Percentiles rank a stretch among this genome's conserved stretches.
Evolutionary conservation across 64 coral and sea anemone species (phyloP).

Genomic region (Cladopsammia gracilis): DNA sequence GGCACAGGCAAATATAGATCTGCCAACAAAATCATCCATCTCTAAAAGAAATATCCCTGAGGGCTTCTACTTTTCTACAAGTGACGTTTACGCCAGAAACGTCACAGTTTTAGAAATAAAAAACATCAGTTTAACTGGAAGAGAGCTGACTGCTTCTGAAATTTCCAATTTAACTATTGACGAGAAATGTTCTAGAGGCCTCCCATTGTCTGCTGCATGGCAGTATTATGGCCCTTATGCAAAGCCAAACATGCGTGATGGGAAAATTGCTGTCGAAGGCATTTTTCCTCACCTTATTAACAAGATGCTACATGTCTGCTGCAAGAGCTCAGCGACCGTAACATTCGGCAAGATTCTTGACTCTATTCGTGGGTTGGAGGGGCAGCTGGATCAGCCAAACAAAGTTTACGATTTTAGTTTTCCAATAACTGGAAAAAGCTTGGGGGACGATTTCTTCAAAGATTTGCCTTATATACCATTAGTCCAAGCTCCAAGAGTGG

Average conservation of each 20-base stretch:
- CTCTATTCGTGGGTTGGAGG: slow-evolving; percentile 75
- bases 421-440: slow-evolving; percentile 85
- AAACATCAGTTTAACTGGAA: slow-evolving; percentile 58
- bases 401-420: slow-evolving; percentile 87
- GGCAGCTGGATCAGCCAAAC: slow-evolving; percentile 42
- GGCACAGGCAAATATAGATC: background rate
- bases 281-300: slow-evolving; percentile 92
- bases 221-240: slow-evolving; percentile 93
- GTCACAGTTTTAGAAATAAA: slow-evolving; percentile 1
- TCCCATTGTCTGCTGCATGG: slow-evolving; percentile 84
- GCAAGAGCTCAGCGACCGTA: slow-evolving; percentile 42
- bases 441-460: slow-evolving; percentile 80
- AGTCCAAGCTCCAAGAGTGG: slow-evolving; percentile 85
- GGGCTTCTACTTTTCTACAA: slow-evolving; percentile 13
- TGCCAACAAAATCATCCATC: background rate
- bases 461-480: slow-evolving; percentile 86
- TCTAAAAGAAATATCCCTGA: background rate
- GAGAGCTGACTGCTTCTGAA: slow-evolving; percentile 52
- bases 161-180: slow-evolving; percentile 64
- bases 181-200: slow-evolving; percentile 77
- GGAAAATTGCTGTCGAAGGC: slow-evolving; percentile 75
- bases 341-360: slow-evolving; percentile 72
- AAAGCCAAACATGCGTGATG: slow-evolving; percentile 13
- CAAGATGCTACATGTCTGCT: slow-evolving; percentile 87
- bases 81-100: background rate